Conservation (phyloP, 2,113 vertebrate genomes). For the Calyptommatus sinebrachiatus region DNA sequence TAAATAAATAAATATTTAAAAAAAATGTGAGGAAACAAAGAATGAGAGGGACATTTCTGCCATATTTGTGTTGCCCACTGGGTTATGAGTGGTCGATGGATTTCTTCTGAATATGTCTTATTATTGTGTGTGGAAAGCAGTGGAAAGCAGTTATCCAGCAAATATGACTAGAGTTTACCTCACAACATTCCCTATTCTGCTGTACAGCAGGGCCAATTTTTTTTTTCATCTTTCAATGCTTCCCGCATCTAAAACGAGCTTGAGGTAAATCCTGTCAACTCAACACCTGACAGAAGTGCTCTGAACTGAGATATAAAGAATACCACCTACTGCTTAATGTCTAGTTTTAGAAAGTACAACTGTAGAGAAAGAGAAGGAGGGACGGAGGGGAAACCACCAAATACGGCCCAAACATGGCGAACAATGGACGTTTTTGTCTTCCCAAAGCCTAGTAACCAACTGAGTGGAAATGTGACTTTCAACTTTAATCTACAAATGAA, state of each 20-base stretch:
- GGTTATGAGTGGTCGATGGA: neutral
- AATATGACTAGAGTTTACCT: neutral
- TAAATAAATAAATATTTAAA: neutral
- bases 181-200: conserved; percentile 42
- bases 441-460: conserved; percentile 75
- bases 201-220: conserved; percentile 38
- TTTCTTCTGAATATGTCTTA: conserved; percentile 40
- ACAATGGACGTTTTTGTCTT: conserved; percentile 81
- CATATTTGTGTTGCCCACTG: neutral
- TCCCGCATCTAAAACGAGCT: conserved; percentile 65
- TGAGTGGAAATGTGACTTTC: conserved; percentile 85
- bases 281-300: conserved; percentile 66
- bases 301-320: conserved; percentile 79
- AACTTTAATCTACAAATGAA: conserved; percentile 82
- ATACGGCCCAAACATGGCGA: conserved; percentile 49
- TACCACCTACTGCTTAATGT: conserved; percentile 78
- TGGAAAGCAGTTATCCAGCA: neutral
- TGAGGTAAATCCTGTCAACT: conserved; percentile 68
- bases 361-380: neutral
- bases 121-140: conserved; percentile 50
- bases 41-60: neutral
- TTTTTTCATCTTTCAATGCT: conserved; percentile 50
- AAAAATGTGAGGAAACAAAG: neutral
- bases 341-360: conserved; percentile 41
- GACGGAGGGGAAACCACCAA: neutral